phyloP scores from a whole-genome alignment of 2,797 vertebrate genomes.

The Oryzias sinensis region DNA sequence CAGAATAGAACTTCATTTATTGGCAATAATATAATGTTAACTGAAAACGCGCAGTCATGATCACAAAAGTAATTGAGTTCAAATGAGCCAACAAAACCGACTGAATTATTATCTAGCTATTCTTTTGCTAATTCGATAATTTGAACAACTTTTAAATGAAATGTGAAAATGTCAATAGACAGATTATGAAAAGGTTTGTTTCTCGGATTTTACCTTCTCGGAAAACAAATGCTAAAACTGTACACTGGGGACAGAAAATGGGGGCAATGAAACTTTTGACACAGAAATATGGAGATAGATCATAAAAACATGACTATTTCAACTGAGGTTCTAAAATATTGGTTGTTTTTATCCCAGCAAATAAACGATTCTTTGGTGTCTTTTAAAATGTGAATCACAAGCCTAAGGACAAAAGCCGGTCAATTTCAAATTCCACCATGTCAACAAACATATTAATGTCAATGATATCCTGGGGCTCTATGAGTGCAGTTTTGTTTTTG shows the following conservation, averaged over 20 bases:
- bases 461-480: conserved; percentile 1
- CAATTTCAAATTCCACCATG: neutral
- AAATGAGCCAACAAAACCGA: neutral
- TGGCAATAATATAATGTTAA: neutral
- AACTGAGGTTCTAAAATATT: neutral
- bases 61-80: neutral
- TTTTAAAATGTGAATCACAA: neutral
- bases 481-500: neutral
- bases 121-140: neutral
- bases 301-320: no score
- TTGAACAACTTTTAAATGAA: no score
- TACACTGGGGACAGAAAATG: no score
- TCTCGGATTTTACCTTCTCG: no score
- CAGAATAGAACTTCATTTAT: neutral
- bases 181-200: no score
- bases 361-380: neutral
- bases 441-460: conserved; percentile 3
- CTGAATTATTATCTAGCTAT: neutral
- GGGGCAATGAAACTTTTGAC: no score
- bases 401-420: neutral
- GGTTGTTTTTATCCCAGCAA: neutral
- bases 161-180: no score
- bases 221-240: no score
- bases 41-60: neutral
- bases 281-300: no score